Conservation (phyloP, 2,888 invertebrate genomes). For the Rhagium mordax region DNA sequence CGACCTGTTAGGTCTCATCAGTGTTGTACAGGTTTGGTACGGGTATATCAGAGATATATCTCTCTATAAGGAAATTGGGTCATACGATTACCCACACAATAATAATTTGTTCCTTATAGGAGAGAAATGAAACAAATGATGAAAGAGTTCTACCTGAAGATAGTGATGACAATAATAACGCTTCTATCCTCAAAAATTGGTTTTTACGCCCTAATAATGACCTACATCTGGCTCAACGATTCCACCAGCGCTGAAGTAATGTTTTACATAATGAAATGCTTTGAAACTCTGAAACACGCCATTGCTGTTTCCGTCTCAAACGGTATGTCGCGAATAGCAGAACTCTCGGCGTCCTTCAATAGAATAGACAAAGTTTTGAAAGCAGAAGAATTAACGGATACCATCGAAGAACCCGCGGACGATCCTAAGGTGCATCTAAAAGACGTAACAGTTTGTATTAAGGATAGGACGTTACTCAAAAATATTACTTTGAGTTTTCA, state of each 20-base stretch:
- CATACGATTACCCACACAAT: no score
- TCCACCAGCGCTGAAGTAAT: conserved; percentile 52
- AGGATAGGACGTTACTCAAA: conserved; percentile 64
- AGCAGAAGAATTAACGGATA: conserved; percentile 42
- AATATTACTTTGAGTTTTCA: conserved; percentile 69
- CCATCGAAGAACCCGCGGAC: conserved; percentile 20
- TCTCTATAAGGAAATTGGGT: no score
- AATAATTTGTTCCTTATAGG: conserved; percentile 68
- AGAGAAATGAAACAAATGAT: conserved; percentile 77
- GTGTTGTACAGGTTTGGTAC: no score
- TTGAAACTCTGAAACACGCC: conserved; percentile 39
- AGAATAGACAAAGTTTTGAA: conserved; percentile 48
- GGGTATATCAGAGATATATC: no score
- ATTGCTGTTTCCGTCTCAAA: conserved; percentile 45
- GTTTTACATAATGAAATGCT: conserved; percentile 50
- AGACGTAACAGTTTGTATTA: conserved; percentile 45
- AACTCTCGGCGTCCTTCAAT: conserved; percentile 54
- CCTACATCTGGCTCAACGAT: conserved; percentile 54
- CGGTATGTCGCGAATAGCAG: conserved; percentile 56
- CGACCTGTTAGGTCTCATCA: no score
- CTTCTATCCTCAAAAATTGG: conserved; percentile 56
- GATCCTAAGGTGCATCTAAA: conserved; percentile 39
- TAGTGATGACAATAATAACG: conserved; percentile 60
- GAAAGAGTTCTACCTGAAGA: conserved; percentile 64
- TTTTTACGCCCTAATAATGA: conserved; percentile 56